Conservation (phyloP, 2,113 vertebrate species). For the rabbit (Oryctolagus cuniculus) region mOryCun1.1 NC_091445.1:18338001-18338500, state of each 20-base stretch:
- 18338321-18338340: neutral
- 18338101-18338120: neutral
- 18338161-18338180: neutral
- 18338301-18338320: neutral
- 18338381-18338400: slow-evolving; percentile 3
- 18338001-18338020: neutral
- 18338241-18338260: neutral
- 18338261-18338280: neutral
- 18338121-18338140: neutral
- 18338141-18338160: neutral
- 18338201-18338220: neutral
- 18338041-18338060: neutral
- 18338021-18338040: neutral
- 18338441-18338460: neutral
- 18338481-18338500: neutral
- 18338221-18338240: rapidly evolving
- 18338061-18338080: neutral
- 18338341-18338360: neutral
- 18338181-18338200: neutral
- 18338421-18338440: neutral
- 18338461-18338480: neutral
- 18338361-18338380: neutral
- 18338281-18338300: neutral
- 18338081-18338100: neutral
- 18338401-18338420: neutral